These are phyloP conservation scores for Meleagris gallopavo DNA, from an alignment of 2,113 vertebrate genomes.

Conservation along the genomic window DNA sequence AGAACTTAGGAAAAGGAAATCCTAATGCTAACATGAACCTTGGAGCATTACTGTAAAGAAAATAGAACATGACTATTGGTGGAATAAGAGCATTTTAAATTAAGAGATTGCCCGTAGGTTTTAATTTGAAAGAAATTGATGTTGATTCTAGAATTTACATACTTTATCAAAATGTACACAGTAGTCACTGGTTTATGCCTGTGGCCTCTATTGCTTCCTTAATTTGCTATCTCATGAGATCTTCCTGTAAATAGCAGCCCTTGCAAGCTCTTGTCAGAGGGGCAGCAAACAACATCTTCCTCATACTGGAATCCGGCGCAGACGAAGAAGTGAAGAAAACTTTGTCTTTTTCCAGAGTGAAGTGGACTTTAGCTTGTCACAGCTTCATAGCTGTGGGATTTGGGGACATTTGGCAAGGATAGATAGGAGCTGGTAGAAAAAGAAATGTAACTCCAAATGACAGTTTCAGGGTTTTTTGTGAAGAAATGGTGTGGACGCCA, in stretches of 20 bases:
- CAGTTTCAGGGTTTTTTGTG: not conserved
- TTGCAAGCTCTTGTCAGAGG: not conserved
- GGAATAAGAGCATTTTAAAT: conserved; percentile 16
- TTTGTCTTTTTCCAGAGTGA: not conserved
- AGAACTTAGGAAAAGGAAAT: conserved; percentile 40
- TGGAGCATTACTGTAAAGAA: not conserved
- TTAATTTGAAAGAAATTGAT: conserved; percentile 18
- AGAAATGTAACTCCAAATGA: not conserved
- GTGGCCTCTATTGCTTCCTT: not conserved
- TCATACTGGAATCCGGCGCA: not conserved
- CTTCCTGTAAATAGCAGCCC: not conserved
- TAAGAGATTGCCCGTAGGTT: not conserved
- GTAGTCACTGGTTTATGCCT: not conserved
- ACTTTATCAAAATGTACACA: not conserved
- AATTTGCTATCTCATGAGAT: not conserved
- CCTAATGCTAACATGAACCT: not conserved
- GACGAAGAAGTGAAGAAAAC: not conserved
- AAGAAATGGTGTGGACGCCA: not conserved
- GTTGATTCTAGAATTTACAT: not conserved
- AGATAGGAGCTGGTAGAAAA: not conserved
- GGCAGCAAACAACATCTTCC: not conserved
- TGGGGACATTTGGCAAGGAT: not conserved
- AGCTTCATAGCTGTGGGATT: not conserved
- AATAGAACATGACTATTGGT: conserved; percentile 19
- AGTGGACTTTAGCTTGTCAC: not conserved